A percentile compares a stretch with the other conserved stretches of the same genome.
Conservation (phyloP, 1,140 invertebrate genomes). For the Matsumurasca onukii region DNA sequence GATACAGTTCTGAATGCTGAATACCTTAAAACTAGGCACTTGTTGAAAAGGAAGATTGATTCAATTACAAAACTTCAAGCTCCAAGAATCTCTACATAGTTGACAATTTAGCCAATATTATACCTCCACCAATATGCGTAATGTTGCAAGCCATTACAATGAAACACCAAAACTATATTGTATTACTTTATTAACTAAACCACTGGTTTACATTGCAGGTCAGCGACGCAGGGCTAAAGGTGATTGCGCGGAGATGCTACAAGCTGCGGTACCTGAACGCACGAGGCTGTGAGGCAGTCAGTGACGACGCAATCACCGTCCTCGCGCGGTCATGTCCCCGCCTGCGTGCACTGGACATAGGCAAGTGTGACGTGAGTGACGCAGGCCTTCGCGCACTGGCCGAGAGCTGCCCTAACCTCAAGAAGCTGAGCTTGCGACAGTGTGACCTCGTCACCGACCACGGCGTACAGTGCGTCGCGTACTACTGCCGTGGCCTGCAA, state of each 20-base stretch:
- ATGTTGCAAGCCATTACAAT: no score
- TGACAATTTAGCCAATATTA: no score
- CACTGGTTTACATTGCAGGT: no score
- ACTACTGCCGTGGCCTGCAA: slow-evolving; percentile 81
- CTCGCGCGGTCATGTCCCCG: slow-evolving; percentile 80
- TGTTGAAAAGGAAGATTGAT: no score
- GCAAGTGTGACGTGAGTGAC: slow-evolving; percentile 91
- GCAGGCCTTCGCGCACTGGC: slow-evolving; percentile 80
- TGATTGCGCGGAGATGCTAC: slow-evolving; percentile 85
- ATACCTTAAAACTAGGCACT: no score
- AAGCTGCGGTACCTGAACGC: slow-evolving; percentile 89
- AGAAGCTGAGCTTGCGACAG: slow-evolving; percentile 84
- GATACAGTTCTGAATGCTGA: no score
- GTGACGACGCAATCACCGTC: slow-evolving; percentile 83
- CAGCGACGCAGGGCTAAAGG: slow-evolving; percentile 81
- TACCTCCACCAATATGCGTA: no score
- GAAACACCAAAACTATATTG: no score
- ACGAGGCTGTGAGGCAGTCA: slow-evolving; percentile 87
- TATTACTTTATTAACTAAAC: no score
- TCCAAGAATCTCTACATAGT: no score
- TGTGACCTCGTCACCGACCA: slow-evolving; percentile 87
- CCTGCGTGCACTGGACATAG: slow-evolving; percentile 81
- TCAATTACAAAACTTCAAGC: no score
- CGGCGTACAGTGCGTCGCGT: slow-evolving; percentile 82
- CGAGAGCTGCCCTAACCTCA: slow-evolving; percentile 85